A percentile compares a stretch with the other conserved stretches of the same genome.
Evolutionary conservation across 2,797 vertebrate genomes (phyloP).

Genomic region (Hirundo rustica): DNA sequence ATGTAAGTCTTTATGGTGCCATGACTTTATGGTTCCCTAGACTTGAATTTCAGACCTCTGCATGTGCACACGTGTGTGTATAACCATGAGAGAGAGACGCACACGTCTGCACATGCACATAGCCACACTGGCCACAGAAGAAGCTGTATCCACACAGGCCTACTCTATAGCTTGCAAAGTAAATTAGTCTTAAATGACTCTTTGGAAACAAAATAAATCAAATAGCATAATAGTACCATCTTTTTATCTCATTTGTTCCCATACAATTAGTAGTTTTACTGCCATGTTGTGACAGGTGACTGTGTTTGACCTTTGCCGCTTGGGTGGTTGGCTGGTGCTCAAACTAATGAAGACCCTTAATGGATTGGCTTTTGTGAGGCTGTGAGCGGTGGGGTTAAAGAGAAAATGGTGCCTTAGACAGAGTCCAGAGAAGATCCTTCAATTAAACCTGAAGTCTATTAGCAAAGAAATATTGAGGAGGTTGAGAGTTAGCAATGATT

Average conservation of each 20-base stretch:
- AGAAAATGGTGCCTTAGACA: slow-evolving; percentile 76
- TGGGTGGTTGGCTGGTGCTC: slow-evolving; percentile 79
- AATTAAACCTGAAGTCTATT: slow-evolving; percentile 81
- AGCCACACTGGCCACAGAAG: neutral
- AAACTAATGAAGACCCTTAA: slow-evolving; percentile 82
- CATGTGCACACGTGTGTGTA: neutral
- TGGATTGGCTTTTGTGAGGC: slow-evolving; percentile 77
- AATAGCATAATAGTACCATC: slow-evolving; percentile 79
- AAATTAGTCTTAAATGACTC: slow-evolving; percentile 80
- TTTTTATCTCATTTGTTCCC: slow-evolving; percentile 81
- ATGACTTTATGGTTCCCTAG: neutral
- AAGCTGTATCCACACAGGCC: slow-evolving; percentile 38
- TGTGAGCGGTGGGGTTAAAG: slow-evolving; percentile 75
- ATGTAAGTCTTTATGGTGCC: neutral
- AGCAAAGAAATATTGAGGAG: slow-evolving; percentile 80
- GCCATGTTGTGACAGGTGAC: slow-evolving; percentile 82
- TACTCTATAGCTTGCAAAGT: slow-evolving; percentile 68
- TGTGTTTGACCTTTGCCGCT: slow-evolving; percentile 82
- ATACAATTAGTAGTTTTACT: slow-evolving; percentile 82
- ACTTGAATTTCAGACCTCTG: neutral
- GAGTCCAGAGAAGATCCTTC: slow-evolving; percentile 80
- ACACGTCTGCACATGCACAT: neutral
- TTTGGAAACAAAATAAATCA: slow-evolving; percentile 82
- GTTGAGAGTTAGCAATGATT: slow-evolving; percentile 79
- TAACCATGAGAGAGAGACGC: neutral